Percentiles rank a stretch among this genome's conserved stretches.
These are phyloP conservation scores for Anoncus sp. DNA, from an alignment of 2,888 invertebrate genomes.

Conservation along the genomic window DNA sequence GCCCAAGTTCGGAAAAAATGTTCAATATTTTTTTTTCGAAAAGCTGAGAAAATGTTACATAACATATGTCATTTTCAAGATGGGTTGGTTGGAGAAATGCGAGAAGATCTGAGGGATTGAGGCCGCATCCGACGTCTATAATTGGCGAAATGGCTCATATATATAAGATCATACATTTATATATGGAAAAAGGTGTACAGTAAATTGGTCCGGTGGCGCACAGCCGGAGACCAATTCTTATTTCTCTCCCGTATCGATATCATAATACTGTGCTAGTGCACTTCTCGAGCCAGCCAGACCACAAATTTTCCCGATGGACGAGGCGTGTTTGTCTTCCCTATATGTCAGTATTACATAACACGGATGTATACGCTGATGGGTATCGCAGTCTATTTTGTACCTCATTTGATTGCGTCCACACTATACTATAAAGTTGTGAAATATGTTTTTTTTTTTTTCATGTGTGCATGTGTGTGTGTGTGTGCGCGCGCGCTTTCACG, in stretches of 20 bases:
- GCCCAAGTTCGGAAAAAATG: no score
- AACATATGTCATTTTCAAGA: no score
- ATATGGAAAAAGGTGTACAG: conserved; percentile 41
- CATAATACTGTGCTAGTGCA: conserved; percentile 22
- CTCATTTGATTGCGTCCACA: background rate
- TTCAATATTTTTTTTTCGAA: no score
- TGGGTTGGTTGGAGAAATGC: no score
- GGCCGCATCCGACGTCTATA: no score
- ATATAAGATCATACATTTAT: conserved; percentile 24
- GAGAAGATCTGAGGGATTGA: no score
- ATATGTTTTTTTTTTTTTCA: background rate
- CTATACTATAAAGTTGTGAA: background rate
- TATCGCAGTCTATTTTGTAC: background rate
- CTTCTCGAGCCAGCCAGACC: conserved; percentile 42
- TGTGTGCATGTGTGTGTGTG: no score
- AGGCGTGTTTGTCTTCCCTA: conserved; percentile 37
- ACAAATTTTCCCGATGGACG: conserved; percentile 47
- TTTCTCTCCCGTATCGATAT: background rate
- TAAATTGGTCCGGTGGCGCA: conserved; percentile 46
- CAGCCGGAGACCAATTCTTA: conserved; percentile 31
- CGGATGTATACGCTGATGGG: background rate
- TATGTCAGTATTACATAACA: background rate
- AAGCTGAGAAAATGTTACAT: no score
- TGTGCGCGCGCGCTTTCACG: background rate
- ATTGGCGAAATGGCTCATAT: no score